Conservation (phyloP, 2,888 invertebrate genomes). For the Adelognathus sp. region DNA sequence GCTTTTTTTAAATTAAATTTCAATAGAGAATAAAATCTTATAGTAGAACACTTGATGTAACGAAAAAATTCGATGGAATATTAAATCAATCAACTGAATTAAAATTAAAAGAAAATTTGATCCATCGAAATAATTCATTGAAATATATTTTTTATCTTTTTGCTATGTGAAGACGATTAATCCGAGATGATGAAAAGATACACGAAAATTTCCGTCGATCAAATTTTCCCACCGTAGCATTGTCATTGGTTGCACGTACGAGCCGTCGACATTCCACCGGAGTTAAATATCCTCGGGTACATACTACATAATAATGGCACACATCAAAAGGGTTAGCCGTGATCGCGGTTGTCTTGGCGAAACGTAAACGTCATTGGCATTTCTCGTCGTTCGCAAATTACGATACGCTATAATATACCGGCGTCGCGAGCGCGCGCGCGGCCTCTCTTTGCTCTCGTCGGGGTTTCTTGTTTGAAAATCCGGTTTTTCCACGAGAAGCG, state of each 20-base stretch:
- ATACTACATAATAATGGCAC: background rate
- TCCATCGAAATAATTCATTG: too few relatives aligned
- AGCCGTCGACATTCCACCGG: background rate
- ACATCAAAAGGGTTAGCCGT: background rate
- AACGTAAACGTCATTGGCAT: conserved; percentile 43
- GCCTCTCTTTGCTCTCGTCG: conserved; percentile 51
- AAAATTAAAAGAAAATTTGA: too few relatives aligned
- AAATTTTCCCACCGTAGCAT: background rate
- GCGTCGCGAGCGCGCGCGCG: too few relatives aligned
- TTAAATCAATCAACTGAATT: too few relatives aligned
- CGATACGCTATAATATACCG: conserved; percentile 11
- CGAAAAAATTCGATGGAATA: background rate
- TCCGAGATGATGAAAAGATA: too few relatives aligned
- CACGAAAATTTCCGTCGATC: background rate
- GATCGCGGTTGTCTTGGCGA: background rate
- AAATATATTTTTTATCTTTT: too few relatives aligned
- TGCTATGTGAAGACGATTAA: too few relatives aligned
- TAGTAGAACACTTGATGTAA: too few relatives aligned
- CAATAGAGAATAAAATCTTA: too few relatives aligned
- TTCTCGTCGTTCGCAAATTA: conserved; percentile 50
- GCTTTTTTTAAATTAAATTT: too few relatives aligned
- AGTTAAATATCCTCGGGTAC: background rate
- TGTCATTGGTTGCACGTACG: background rate
- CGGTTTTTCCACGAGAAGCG: conserved; percentile 48
- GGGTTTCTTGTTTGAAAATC: conserved; percentile 46